Conservation (phyloP, 2,888 invertebrate species). For the Dioctria rufipes region DNA sequence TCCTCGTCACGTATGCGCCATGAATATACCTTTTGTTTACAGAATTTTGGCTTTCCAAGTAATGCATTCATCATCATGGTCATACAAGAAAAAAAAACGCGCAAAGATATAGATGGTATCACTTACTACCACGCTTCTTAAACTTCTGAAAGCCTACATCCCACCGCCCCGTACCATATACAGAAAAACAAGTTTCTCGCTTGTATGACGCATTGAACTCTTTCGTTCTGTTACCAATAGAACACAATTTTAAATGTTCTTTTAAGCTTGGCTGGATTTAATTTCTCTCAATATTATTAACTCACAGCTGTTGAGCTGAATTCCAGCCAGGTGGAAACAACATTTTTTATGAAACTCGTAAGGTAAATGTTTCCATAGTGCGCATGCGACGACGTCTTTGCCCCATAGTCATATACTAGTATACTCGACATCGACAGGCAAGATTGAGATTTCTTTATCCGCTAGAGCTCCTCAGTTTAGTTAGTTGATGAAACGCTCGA, state of each 20-base stretch:
- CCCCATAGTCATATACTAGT: no score
- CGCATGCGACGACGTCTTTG: no score
- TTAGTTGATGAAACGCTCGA: conserved; percentile 33
- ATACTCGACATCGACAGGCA: no score
- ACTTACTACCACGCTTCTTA: conserved; percentile 27
- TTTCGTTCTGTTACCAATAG: neutral
- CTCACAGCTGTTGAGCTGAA: neutral
- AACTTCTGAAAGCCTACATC: neutral
- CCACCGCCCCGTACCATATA: conserved; percentile 3
- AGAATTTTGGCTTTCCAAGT: neutral
- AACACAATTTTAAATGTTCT: no score
- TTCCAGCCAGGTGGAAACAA: neutral
- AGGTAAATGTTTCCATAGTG: no score
- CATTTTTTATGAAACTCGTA: no score
- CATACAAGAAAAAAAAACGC: neutral
- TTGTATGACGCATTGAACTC: conserved; percentile 27
- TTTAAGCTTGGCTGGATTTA: no score
- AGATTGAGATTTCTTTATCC: no score
- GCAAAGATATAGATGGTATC: neutral
- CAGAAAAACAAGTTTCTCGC: conserved; percentile 39
- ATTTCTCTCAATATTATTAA: no score
- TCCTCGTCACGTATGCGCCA: neutral
- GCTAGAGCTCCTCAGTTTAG: neutral
- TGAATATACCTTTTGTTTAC: conserved; percentile 34
- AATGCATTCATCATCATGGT: neutral